Evolutionary conservation across 2,797 vertebrate genomes (phyloP).

Genomic region (Paramormyrops hopkinsi): DNA sequence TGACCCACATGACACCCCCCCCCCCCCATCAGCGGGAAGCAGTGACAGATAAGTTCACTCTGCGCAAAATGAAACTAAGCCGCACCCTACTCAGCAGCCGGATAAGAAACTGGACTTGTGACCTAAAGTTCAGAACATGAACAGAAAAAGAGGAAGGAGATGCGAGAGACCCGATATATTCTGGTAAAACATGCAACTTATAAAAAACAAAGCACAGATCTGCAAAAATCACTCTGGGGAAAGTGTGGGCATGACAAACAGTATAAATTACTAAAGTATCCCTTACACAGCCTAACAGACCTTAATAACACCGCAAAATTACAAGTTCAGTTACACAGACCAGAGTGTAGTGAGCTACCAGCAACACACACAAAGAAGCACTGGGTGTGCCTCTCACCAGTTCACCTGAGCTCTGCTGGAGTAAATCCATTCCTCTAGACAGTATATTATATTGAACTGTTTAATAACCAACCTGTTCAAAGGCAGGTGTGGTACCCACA

Average conservation of each 20-base stretch:
- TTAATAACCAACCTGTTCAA: neutral
- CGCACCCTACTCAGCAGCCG: neutral
- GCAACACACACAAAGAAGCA: neutral
- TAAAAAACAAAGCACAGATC: neutral
- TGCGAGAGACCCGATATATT: neutral
- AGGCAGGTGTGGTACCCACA: neutral
- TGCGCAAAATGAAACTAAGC: neutral
- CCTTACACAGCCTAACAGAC: neutral
- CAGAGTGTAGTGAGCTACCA: neutral
- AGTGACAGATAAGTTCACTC: neutral
- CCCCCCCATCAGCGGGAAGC: neutral
- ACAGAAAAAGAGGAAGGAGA: neutral
- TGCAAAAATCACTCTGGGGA: neutral
- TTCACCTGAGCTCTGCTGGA: neutral
- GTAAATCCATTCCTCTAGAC: neutral
- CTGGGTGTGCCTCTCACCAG: neutral
- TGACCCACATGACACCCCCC: neutral
- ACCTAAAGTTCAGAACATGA: neutral
- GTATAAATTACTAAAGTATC: neutral
- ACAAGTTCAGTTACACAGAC: neutral
- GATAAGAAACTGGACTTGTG: neutral
- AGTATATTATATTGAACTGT: neutral
- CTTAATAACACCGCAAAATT: neutral
- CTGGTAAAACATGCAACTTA: neutral
- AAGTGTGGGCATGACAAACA: neutral